phyloP scores from a whole-genome alignment of 2,888 invertebrate genomes.

The Brachyptera putata region DNA sequence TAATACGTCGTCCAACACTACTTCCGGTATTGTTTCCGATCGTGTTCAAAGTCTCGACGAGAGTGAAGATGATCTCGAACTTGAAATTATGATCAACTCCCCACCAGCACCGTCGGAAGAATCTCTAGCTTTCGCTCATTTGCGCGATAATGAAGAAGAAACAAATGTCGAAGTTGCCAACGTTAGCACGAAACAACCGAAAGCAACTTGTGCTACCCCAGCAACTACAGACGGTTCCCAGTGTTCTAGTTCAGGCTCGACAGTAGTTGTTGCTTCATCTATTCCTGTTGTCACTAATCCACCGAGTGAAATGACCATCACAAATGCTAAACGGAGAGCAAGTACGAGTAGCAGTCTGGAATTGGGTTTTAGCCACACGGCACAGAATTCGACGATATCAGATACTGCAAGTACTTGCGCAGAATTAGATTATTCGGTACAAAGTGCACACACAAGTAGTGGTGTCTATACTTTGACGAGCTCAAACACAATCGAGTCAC shows the following conservation, averaged over 20 bases:
- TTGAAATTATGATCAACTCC: constrained; percentile 76
- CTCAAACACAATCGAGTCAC: constrained; percentile 27
- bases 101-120: constrained; percentile 84
- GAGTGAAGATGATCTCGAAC: constrained; percentile 51
- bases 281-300: constrained; percentile 1
- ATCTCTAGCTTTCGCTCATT: constrained; percentile 74
- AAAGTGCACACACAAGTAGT: constrained; percentile 37
- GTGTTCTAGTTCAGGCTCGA: constrained; percentile 82
- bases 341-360: constrained; percentile 79
- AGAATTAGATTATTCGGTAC: constrained; percentile 56
- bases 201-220: constrained; percentile 35
- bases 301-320: background rate
- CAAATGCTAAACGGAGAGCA: constrained; percentile 51
- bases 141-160: constrained; percentile 56
- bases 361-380: constrained; percentile 80
- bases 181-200: constrained; percentile 8
- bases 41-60: constrained; percentile 93
- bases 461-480: constrained; percentile 32
- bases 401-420: constrained; percentile 65
- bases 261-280: constrained; percentile 66
- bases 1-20: constrained; percentile 93
- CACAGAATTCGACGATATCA: constrained; percentile 72
- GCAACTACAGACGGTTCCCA: constrained; percentile 57
- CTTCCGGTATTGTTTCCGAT: constrained; percentile 94
- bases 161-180: constrained; percentile 24